Evolutionary conservation across 2,797 vertebrate species (phyloP), one percentile per base, ranked within the genome.

Genomic region (Gymnoscopelus braueri): DNA sequence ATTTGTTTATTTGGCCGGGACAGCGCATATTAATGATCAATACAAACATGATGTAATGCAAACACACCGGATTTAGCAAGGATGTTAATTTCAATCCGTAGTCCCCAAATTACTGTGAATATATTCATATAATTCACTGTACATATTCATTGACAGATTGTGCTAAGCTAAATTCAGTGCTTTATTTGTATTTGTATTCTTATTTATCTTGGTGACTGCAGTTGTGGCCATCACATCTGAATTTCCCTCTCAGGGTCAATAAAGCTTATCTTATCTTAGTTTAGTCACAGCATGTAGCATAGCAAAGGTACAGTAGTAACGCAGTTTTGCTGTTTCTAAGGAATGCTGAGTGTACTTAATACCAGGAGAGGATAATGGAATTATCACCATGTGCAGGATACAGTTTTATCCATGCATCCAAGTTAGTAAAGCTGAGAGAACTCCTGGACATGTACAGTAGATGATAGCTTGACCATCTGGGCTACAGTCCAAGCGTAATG

Each of bases 401-500:
- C 5, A 1, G 32, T 4, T 35, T 58, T 57, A 29, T 57, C 29
- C 29, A 35, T 35, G 24, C 7, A 58, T 14, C 13, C 1, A 5
- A 35, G 48, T 60, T 3, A 50, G 32, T 39, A 47, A n/a, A 49
- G 19, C 24, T 59, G 14, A 23, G 23, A 50, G 32, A 32, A 47
- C 13, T 52, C 14, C 32, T 59, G 14, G 15, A 23, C 51, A 32
- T 44, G 39, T 57, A 8, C 26, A 4, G 56, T 26, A 5, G 2
- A 13, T 5, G 26, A 51, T 32, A 49, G 52, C 48, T 15, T 60
- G 12, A 49, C 54, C 26, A 58, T 14, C 29, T 58, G 56, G 56
- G 56, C 29, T 32, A 4, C 56, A 71, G 23, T 59, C 35, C 53
- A 65, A 62, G 50, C 50, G 26, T 57, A 63, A 54, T 63, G 57